Evolutionary conservation across 2,888 invertebrate genomes (phyloP), one percentile per base, ranked within the genome.

Genomic region (Oeneis ivallda): DNA sequence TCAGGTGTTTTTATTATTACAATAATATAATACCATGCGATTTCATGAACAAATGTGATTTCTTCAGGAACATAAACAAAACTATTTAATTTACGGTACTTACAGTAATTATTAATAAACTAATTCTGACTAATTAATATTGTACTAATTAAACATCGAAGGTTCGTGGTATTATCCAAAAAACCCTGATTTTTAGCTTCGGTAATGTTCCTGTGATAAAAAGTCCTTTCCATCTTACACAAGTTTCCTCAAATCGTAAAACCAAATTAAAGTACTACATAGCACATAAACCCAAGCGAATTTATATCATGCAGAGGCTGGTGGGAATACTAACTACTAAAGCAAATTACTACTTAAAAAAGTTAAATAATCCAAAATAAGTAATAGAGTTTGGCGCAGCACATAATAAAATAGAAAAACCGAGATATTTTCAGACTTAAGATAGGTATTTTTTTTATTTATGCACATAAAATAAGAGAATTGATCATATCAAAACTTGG

Each of bases 211-310:
- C 7, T 34, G 37, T 32, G 9, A 34, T 43, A 45, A 17, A 57
- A 61, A 53, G 39, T 26, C 13, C 41, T 41, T 43, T 57, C 11
- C 37, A 52, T 60, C 56, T 62, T 60, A 53, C 53, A 59, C 53
- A 43, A 52, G 57, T 45, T 62, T 56, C 45, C 39, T n/a, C 43
- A 11, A 52, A 41, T 19, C 3, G 13, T 41, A 56, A 8, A 26
- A 56, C 19, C 37, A 10, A 41, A 61, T 37, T n/a, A 11, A 37
- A 49, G 8, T 39, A 52, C 41, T 52, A 9, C 32, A 59, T 65
- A 71, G 67, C 73, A 71, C 68, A 66, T 71, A 58, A 64, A 69
- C 71, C 74, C 73, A 73, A 72, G 72, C 74, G 26, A 53, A 57
- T 37, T 49, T 26, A 54, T 70, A 60, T 62, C 70, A 73, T 74